Conservation (phyloP, 2,113 vertebrate genomes). For the Periophthalmus modestus region DNA sequence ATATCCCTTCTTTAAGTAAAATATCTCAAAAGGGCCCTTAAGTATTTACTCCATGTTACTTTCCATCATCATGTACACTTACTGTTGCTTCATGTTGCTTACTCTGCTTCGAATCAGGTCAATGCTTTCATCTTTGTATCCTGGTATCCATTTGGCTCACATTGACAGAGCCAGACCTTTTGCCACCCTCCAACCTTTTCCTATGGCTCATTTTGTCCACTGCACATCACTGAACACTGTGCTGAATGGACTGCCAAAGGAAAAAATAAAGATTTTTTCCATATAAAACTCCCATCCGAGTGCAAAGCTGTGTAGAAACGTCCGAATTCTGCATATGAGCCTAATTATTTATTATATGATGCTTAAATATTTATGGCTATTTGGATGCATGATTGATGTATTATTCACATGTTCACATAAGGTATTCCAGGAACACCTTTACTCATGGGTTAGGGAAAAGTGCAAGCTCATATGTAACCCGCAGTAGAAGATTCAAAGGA, state of each 20-base stretch:
- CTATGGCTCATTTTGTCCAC: conserved; percentile 38
- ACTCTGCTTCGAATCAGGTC: neutral
- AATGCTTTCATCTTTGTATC: conserved; percentile 9
- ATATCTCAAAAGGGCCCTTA: too few relatives aligned
- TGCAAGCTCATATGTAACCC: neutral
- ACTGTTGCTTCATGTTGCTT: too few relatives aligned
- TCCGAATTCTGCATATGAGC: neutral
- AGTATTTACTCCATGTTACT: neutral
- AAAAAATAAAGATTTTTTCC: neutral
- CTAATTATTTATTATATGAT: conserved; percentile 1
- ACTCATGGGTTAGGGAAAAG: neutral
- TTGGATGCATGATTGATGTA: neutral
- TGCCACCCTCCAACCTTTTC: conserved; percentile 31
- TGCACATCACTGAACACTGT: conserved; percentile 38
- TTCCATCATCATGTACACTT: neutral
- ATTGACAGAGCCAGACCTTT: conserved; percentile 14
- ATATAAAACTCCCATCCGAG: neutral
- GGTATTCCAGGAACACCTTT: neutral
- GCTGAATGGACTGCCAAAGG: conserved; percentile 13
- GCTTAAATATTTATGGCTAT: neutral
- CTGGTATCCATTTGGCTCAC: conserved; percentile 28
- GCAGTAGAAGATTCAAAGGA: neutral
- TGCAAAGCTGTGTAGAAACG: conserved; percentile 5
- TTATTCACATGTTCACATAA: conserved; percentile 1
- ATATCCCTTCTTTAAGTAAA: too few relatives aligned